Conservation (phyloP, 2,113 vertebrate species). For the Charadrius vociferus region DNA sequence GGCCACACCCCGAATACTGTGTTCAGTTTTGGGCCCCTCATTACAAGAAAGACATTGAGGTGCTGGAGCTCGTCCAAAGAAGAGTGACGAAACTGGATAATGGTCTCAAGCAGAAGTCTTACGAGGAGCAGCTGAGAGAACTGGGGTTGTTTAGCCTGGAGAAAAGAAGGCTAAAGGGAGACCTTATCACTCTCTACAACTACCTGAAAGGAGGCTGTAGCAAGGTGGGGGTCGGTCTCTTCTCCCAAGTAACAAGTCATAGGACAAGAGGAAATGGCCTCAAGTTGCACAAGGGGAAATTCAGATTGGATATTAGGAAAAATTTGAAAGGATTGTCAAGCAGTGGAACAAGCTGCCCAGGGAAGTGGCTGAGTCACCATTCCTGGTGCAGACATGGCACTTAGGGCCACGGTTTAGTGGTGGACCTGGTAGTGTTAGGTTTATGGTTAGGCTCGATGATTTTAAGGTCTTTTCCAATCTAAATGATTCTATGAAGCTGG, state of each 20-base stretch:
- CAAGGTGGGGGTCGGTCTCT: rapidly evolving
- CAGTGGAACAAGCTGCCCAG: not conserved
- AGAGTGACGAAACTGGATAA: not conserved
- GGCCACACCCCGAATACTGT: rapidly evolving
- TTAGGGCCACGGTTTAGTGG: not conserved
- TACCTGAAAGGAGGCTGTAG: not conserved
- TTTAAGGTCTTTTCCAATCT: not conserved
- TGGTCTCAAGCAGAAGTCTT: rapidly evolving
- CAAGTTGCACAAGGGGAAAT: not conserved
- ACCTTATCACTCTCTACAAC: rapidly evolving
- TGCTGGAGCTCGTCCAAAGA: rapidly evolving
- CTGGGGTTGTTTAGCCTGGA: not conserved
- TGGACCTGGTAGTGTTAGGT: too few species aligned
- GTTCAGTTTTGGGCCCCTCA: not conserved
- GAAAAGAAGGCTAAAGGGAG: not conserved
- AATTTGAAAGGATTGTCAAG: not conserved
- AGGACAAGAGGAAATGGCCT: not conserved
- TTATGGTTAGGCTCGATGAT: not conserved
- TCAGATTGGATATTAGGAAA: not conserved
- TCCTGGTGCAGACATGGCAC: not conserved
- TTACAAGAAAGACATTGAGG: not conserved
- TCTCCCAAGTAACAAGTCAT: not conserved
- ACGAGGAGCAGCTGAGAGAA: not conserved
- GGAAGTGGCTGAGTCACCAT: not conserved
- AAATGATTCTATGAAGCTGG: not conserved